phyloP scores from a whole-genome alignment of 2,797 vertebrate species.

The Anableps anableps region DNA sequence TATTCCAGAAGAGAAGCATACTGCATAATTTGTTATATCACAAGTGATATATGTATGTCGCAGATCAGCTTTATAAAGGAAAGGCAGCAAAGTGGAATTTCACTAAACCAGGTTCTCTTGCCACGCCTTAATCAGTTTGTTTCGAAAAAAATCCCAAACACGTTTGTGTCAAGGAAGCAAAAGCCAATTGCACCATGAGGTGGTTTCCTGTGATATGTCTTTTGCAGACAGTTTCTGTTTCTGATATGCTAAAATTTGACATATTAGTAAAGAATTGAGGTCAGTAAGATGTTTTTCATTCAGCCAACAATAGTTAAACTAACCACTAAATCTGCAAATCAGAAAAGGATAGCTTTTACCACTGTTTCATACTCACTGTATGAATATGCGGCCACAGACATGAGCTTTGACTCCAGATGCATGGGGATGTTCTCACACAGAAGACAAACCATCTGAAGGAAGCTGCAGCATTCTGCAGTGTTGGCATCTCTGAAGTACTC shows the following conservation, averaged over 20 bases:
- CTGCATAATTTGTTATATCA: not conserved
- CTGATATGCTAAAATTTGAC: not conserved
- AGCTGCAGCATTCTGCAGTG: constrained; percentile 70
- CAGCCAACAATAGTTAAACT: not conserved
- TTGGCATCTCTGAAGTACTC: constrained; percentile 62
- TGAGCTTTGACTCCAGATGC: constrained; percentile 82
- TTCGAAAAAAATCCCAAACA: not conserved
- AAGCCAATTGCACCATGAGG: not conserved
- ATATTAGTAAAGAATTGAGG: no score
- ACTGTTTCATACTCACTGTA: constrained; percentile 34
- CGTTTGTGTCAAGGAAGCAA: not conserved
- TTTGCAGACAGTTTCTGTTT: not conserved
- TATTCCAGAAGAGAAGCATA: not conserved
- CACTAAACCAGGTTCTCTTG: not conserved
- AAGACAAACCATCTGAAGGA: constrained; percentile 81
- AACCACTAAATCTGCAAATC: not conserved
- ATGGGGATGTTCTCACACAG: constrained; percentile 83
- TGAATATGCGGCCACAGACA: constrained; percentile 77
- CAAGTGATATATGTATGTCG: not conserved
- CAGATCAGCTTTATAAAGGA: not conserved
- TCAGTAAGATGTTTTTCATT: not conserved
- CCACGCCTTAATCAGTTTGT: not conserved
- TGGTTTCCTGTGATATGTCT: not conserved
- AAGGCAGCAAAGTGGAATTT: not conserved
- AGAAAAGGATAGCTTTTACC: no score